These are phyloP conservation scores for Hetaerina titia DNA, from an alignment of 2,888 invertebrate species.

Conservation along the genomic window DNA sequence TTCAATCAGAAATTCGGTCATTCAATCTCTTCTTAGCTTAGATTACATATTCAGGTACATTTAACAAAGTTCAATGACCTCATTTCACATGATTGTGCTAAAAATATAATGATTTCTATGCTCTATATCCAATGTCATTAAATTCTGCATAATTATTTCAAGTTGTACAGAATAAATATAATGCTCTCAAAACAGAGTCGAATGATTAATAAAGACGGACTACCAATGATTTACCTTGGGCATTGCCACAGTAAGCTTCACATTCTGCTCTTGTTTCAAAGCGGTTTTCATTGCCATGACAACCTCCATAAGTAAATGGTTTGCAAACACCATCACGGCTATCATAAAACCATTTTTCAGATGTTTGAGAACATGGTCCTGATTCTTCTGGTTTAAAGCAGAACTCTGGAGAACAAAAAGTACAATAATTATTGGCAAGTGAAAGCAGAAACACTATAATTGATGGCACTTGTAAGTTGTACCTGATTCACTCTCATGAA, in stretches of 20 bases:
- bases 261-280: slow-evolving; percentile 86
- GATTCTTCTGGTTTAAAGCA: slow-evolving; percentile 84
- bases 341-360: slow-evolving; percentile 86
- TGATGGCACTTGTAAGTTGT: neutral
- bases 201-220: no score
- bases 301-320: slow-evolving; percentile 89
- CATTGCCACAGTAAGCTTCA: slow-evolving; percentile 83
- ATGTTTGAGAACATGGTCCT: slow-evolving; percentile 83
- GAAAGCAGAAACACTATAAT: neutral
- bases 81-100: no score
- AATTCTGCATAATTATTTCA: no score
- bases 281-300: slow-evolving; percentile 89
- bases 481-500: no score
- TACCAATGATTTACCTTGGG: slow-evolving; percentile 79
- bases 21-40: no score
- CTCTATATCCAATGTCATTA: no score
- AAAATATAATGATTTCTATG: no score
- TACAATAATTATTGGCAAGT: neutral
- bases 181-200: no score
- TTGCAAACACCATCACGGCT: slow-evolving; percentile 85
- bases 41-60: no score
- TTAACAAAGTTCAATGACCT: no score
- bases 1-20: no score
- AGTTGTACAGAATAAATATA: no score
- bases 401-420: slow-evolving; percentile 78